Conservation (phyloP, 2,888 invertebrate genomes). For the Operophtera brumata region DNA sequence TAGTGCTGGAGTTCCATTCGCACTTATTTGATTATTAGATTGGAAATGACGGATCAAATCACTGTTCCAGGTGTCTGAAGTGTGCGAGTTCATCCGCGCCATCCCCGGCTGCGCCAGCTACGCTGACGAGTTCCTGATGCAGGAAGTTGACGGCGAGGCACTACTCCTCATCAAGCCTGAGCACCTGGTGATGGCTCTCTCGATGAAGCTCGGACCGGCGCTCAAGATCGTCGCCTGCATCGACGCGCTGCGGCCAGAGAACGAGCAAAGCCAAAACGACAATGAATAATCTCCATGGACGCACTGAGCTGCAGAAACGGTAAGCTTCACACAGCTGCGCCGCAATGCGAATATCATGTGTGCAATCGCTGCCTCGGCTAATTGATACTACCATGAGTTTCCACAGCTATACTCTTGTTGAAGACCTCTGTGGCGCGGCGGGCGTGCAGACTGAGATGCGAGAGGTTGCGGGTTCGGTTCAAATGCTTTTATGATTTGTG, state of each 20-base stretch:
- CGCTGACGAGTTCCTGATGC: constrained; percentile 95
- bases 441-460: no score
- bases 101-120: constrained; percentile 95
- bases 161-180: constrained; percentile 94
- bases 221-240: constrained; percentile 97
- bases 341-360: background rate
- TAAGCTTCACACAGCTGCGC: background rate
- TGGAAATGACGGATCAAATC: background rate
- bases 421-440: no score
- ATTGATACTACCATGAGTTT: background rate
- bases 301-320: background rate
- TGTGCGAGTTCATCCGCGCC: constrained; percentile 92
- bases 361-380: background rate
- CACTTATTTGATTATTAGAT: no score
- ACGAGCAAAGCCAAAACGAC: constrained; percentile 56
- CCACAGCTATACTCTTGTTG: background rate
- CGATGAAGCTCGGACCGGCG: constrained; percentile 97
- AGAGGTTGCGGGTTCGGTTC: no score
- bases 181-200: constrained; percentile 96
- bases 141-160: constrained; percentile 98
- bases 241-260: constrained; percentile 88
- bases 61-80: constrained; percentile 86
- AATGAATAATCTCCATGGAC: constrained; percentile 48
- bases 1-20: no score
- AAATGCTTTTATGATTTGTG: no score